Conservation (phyloP, 2,888 invertebrate species). For the Drosophila differens region DNA sequence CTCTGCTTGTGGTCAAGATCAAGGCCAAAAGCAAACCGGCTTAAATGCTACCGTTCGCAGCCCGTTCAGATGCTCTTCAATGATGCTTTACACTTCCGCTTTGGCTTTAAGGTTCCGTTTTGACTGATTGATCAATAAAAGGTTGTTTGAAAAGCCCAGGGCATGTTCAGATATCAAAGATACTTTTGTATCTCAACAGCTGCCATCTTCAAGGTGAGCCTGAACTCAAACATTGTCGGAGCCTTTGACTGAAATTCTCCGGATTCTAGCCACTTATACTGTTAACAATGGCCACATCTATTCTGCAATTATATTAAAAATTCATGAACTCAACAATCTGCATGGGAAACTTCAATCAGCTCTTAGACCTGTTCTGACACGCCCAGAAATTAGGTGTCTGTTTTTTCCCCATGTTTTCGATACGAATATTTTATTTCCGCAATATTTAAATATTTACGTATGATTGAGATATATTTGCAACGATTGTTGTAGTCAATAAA, state of each 20-base stretch:
- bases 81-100: slow-evolving; percentile 63
- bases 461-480: slow-evolving; percentile 4
- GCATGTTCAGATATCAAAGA: slow-evolving; percentile 21
- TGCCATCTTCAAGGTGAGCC: slow-evolving; percentile 66
- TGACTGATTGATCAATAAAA: slow-evolving; percentile 74
- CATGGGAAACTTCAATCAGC: slow-evolving; percentile 38
- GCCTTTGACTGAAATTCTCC: slow-evolving; percentile 21
- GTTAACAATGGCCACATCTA: slow-evolving; percentile 43
- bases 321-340: slow-evolving; percentile 58
- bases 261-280: slow-evolving; percentile 27
- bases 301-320: slow-evolving; percentile 53
- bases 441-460: slow-evolving; percentile 23
- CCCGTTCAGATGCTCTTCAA: slow-evolving; percentile 54
- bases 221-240: slow-evolving; percentile 40
- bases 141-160: slow-evolving; percentile 56
- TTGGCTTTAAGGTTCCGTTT: slow-evolving; percentile 65
- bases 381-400: slow-evolving; percentile 40
- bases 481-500: slow-evolving; percentile 9
- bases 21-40: slow-evolving; percentile 70
- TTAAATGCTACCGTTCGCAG: slow-evolving; percentile 62
- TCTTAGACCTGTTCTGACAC: slow-evolving; percentile 70
- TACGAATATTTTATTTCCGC: slow-evolving; percentile 40
- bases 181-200: slow-evolving; percentile 22
- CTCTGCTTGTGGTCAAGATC: slow-evolving; percentile 79
- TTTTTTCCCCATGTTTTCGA: slow-evolving; percentile 15